Conservation (phyloP, 1,140 invertebrate species). For the Leptoteleia sp. region DNA sequence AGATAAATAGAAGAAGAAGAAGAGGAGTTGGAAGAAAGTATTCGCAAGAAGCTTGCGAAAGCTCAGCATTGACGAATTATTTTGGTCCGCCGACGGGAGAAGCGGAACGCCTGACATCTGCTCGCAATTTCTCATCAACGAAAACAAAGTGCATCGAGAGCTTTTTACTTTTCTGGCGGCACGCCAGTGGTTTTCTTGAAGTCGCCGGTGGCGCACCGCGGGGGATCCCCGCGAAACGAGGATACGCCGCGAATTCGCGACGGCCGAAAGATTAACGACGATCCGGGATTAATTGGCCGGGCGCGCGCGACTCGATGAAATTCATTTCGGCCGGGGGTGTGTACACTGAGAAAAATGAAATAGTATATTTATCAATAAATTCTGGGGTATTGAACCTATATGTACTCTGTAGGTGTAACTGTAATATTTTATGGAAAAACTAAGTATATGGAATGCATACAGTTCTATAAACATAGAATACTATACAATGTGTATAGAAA, state of each 20-base stretch:
- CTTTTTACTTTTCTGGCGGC: conserved; percentile 60
- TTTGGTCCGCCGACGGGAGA: conserved; percentile 32
- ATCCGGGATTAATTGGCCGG: conserved; percentile 54
- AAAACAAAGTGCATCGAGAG: conserved; percentile 66
- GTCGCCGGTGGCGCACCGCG: conserved; percentile 11
- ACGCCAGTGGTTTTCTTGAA: conserved; percentile 58
- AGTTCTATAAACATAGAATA: too few relatives aligned
- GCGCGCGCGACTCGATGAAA: conserved; percentile 38
- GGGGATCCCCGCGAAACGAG: conserved; percentile 46
- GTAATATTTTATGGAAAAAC: too few relatives aligned
- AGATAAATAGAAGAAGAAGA: too few relatives aligned
- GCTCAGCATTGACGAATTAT: conserved; percentile 46
- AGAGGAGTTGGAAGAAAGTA: too few relatives aligned
- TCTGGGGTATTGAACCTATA: too few relatives aligned
- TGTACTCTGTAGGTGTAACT: too few relatives aligned
- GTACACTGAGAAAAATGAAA: too few relatives aligned
- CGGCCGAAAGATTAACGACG: conserved; percentile 53
- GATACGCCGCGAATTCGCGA: conserved; percentile 49
- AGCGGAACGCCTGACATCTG: conserved; percentile 63
- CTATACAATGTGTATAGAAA: too few relatives aligned
- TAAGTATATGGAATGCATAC: too few relatives aligned
- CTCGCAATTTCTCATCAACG: conserved; percentile 66
- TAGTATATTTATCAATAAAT: too few relatives aligned
- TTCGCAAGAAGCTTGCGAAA: conserved; percentile 23
- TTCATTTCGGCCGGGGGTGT: conserved; percentile 28